Percentiles rank a stretch among this genome's conserved stretches.
These are phyloP conservation scores for Yasuhikotakia modesta DNA, from an alignment of 2,797 vertebrate species.

Conservation along the genomic window DNA sequence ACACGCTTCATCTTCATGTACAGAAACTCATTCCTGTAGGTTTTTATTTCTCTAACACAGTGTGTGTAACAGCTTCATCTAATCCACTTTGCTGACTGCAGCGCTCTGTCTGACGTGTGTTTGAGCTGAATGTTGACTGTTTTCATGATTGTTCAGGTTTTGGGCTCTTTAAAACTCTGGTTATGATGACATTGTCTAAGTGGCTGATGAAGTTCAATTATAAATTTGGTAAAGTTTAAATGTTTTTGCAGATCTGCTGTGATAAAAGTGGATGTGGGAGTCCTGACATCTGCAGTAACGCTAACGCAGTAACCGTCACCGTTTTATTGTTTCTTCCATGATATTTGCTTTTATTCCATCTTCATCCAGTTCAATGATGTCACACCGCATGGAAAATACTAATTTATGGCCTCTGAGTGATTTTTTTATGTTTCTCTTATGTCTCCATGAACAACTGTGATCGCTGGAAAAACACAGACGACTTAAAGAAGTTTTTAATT, in stretches of 20 bases:
- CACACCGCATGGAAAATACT: constrained; percentile 15
- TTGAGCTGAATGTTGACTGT: background rate
- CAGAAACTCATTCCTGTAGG: too few relatives aligned
- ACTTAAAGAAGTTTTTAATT: constrained; percentile 4
- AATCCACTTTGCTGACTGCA: too few relatives aligned
- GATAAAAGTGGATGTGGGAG: background rate
- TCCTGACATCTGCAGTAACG: background rate
- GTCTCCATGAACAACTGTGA: constrained; percentile 18
- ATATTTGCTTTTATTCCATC: constrained; percentile 21
- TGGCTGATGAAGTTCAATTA: constrained; percentile 43
- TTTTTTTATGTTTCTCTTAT: constrained; percentile 13
- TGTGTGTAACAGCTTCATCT: too few relatives aligned
- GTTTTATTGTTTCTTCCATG: constrained; percentile 8
- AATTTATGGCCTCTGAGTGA: background rate
- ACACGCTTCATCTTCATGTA: background rate
- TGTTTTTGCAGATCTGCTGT: background rate
- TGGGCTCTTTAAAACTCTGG: constrained; percentile 43
- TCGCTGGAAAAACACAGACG: constrained; percentile 22
- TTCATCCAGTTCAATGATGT: constrained; percentile 9
- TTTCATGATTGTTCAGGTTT: constrained; percentile 48
- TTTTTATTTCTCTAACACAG: too few relatives aligned
- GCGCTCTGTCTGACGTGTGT: background rate
- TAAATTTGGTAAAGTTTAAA: constrained; percentile 38
- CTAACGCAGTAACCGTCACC: constrained; percentile 33
- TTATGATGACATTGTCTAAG: constrained; percentile 49